Evolutionary conservation across 2,113 vertebrate species (phyloP).

Genomic region (Henicopernis longicauda): DNA sequence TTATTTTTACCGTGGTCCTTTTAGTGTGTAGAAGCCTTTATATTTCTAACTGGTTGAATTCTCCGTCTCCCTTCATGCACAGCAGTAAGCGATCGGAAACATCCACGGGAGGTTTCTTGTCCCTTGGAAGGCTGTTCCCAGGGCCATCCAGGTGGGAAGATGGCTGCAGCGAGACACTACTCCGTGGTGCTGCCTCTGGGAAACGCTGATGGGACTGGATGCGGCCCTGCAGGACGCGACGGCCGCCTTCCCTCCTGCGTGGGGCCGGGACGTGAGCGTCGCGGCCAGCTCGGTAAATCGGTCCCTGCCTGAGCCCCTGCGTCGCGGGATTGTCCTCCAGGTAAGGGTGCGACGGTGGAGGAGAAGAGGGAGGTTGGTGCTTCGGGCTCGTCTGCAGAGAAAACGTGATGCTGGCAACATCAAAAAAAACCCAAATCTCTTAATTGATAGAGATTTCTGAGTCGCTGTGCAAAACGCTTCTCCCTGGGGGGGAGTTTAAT

Average conservation of each 20-base stretch:
- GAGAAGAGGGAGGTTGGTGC: neutral
- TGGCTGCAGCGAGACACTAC: neutral
- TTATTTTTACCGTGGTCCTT: neutral
- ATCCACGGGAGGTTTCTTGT: neutral
- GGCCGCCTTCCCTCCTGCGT: neutral
- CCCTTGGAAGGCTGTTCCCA: neutral
- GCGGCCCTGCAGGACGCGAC: neutral
- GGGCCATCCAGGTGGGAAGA: neutral
- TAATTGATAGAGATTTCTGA: neutral
- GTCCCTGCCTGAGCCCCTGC: neutral
- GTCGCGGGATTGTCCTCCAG: neutral
- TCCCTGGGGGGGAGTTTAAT: neutral
- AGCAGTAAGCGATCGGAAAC: fast-evolving
- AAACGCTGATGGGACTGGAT: neutral
- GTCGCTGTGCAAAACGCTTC: neutral
- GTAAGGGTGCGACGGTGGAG: neutral
- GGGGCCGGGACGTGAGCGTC: neutral
- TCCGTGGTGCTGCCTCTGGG: neutral
- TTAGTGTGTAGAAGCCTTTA: neutral
- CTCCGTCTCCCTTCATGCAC: neutral
- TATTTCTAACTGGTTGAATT: neutral
- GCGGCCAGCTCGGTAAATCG: neutral
- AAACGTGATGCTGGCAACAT: neutral
- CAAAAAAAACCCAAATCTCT: neutral
- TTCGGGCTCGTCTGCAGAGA: neutral